Base-by-base conservation (phyloP, 2,113 vertebrate species). In the Cavia porcellus region DNA sequence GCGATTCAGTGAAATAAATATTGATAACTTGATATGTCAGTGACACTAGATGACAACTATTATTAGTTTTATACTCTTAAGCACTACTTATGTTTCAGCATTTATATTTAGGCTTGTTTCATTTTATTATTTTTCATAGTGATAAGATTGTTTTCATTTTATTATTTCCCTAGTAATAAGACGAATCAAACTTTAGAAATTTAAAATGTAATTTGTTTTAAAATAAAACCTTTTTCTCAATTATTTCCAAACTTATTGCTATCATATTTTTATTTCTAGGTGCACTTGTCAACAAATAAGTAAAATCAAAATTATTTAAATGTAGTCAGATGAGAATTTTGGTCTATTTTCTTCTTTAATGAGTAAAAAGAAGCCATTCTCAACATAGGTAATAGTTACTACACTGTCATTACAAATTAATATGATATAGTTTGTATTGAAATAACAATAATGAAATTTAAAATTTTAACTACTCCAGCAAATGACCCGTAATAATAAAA, bases 301-400 rank as follows among this genome's bases (percentile, higher is more conserved):
- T 32, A 68, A 92, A 89, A n/a, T 89, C 20, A 47, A 5, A 93
- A 92, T 85, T 59, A 95, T 87, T 68, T 72, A 52, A 47, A 5
- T 38, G 20, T 80, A 62, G 50, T 86, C 17, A 7, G 2, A 8
- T 70, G 14, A 70, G 35, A n/a, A 81, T 57, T 83, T 83, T 84
- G 25, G 1, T 61, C 32, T 61, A 20, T 68, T 77, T 86, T 12
- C 3, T 35, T 64, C 80, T 5, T 61, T 42, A 17, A 24, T 96
- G 14, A 81, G 19, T 75, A 89, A 22, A 91, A 92, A 95, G 5
- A 7, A 86, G 11, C 5, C 28, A 30, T 91, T 95, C 88, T 82
- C 14, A 85, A 57, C 13, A 17, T 52, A 62, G 14, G 5, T 81
- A 77, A 72, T 62, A 45, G 28, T 57, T 92, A 72, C 4, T n/a